phyloP scores from a whole-genome alignment of 2,113 vertebrate species.

The Apaloderma vittatum region DNA sequence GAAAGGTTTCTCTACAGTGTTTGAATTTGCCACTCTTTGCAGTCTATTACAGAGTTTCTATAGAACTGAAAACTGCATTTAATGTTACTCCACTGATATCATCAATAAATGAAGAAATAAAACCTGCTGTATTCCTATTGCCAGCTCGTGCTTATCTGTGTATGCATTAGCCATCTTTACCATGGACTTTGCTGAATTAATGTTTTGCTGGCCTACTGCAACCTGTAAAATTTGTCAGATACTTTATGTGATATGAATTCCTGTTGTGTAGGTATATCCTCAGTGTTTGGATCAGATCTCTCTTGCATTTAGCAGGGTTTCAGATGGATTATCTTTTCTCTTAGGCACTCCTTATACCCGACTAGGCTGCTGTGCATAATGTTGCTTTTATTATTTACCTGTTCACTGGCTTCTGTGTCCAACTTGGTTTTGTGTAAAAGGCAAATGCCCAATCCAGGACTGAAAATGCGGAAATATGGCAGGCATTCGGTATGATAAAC shows the following conservation, averaged over 20 bases:
- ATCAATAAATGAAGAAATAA: background rate
- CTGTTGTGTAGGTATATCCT: background rate
- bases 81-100: background rate
- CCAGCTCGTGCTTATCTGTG: background rate
- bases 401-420: background rate
- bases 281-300: background rate
- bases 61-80: background rate
- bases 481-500: background rate
- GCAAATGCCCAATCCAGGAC: background rate
- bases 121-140: background rate
- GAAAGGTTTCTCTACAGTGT: background rate
- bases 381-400: background rate
- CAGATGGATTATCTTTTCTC: background rate
- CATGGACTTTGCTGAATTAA: background rate
- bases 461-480: background rate
- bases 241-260: background rate
- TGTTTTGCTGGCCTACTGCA: background rate
- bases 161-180: background rate
- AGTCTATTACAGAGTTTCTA: background rate
- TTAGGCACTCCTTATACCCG: background rate
- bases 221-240: background rate
- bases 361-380: background rate
- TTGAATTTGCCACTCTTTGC: background rate
- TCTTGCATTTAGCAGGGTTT: background rate
- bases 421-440: background rate